A percentile compares a stretch with the other conserved stretches of the same genome.
Evolutionary conservation across 2,797 vertebrate genomes (phyloP).

Genomic region (Lepus townsendii): DNA sequence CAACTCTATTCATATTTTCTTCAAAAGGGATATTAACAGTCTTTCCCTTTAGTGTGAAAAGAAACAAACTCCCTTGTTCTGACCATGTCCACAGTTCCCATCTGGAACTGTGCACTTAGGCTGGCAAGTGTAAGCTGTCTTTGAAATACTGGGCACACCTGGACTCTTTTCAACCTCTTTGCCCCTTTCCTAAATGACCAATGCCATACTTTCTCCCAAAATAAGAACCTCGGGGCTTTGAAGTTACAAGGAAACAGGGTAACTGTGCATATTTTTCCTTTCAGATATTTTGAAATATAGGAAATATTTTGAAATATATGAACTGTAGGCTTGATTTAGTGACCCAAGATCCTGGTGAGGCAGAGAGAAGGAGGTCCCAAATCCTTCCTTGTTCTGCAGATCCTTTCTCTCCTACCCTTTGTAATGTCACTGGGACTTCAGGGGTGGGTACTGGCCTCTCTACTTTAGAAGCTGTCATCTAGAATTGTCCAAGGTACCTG

Average conservation of each 20-base stretch:
- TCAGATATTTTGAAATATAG: neutral
- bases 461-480: neutral
- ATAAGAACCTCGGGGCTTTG: neutral
- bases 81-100: neutral
- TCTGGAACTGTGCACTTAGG: neutral
- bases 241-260: neutral
- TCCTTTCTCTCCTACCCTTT: neutral
- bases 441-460: neutral
- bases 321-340: neutral
- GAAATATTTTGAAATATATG: too few species aligned
- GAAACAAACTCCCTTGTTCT: neutral
- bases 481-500: neutral
- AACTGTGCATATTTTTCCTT: neutral
- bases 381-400: neutral
- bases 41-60: neutral
- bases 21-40: rapidly evolving
- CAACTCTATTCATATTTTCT: neutral
- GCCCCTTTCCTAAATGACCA: neutral
- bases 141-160: neutral
- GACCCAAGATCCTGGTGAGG: neutral
- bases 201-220: neutral
- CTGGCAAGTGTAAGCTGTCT: neutral
- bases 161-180: neutral
- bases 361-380: neutral
- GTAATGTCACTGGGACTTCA: neutral